phyloP scores from a whole-genome alignment of 2,113 vertebrate genomes.

The Rhombomys opimus region DNA sequence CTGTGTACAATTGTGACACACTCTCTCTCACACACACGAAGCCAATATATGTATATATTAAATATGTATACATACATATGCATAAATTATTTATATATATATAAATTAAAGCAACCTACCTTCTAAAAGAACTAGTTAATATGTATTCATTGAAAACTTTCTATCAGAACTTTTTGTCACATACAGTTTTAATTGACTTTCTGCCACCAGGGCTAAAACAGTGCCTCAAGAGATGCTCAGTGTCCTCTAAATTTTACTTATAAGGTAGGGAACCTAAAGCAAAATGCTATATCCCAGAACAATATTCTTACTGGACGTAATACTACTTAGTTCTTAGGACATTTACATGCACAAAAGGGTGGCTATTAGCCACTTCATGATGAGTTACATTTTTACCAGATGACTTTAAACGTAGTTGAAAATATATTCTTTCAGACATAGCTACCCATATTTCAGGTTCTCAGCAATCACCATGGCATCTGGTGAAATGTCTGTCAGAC shows the following conservation, averaged over 20 bases:
- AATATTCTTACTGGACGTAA: background rate
- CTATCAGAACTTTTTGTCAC: background rate
- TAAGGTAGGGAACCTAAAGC: background rate
- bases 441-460: background rate
- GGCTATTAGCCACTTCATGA: background rate
- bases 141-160: background rate
- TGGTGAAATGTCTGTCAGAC: background rate
- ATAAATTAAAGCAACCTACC: background rate
- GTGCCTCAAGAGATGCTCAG: background rate
- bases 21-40: background rate
- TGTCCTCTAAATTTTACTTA: background rate
- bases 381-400: background rate
- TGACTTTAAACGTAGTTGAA: background rate
- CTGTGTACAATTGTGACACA: background rate
- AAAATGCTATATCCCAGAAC: background rate
- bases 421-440: background rate
- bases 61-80: background rate
- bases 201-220: background rate
- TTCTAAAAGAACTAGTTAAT: background rate
- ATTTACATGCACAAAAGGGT: background rate
- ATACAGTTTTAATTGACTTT: background rate
- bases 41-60: background rate
- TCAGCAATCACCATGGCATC: background rate
- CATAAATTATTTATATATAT: too few species aligned
- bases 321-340: background rate